A percentile compares a stretch with the other conserved stretches of the same genome.
Evolutionary conservation across 2,888 invertebrate species (phyloP).

Genomic region (Elmis aenea): DNA sequence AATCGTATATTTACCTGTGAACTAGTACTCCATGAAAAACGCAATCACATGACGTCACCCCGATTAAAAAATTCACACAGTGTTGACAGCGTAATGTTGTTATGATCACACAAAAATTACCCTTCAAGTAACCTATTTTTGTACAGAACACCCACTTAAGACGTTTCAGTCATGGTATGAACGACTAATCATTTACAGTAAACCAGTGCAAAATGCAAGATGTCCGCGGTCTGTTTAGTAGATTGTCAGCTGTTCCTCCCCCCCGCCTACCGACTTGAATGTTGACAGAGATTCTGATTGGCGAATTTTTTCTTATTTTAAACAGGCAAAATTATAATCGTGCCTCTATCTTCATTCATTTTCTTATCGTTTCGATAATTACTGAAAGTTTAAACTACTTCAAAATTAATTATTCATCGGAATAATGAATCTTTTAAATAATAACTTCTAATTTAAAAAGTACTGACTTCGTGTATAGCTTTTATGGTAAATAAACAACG

Average conservation of each 20-base stretch:
- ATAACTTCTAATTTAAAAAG: conserved; percentile 1
- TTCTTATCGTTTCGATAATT: not conserved
- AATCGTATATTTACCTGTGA: conserved; percentile 39
- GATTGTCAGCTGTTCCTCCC: conserved; percentile 47
- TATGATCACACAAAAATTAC: conserved; percentile 30
- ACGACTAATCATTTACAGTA: conserved; percentile 29
- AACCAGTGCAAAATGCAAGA: conserved; percentile 38
- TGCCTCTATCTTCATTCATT: not conserved
- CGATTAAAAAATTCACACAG: conserved; percentile 37
- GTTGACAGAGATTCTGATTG: conserved; percentile 33
- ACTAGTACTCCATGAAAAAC: conserved; percentile 41
- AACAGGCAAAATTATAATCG: not conserved
- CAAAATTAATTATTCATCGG: no score
- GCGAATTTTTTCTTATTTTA: conserved; percentile 21
- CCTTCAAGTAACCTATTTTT: conserved; percentile 25
- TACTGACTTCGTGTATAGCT: no score
- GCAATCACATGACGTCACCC: conserved; percentile 47
- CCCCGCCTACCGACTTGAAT: conserved; percentile 30
- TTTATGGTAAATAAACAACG: no score
- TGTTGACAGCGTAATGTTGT: conserved; percentile 28
- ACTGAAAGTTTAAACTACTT: no score
- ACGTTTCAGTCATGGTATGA: conserved; percentile 43
- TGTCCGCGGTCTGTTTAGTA: conserved; percentile 40
- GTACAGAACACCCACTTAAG: conserved; percentile 31
- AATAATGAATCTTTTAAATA: no score